phyloP scores from a whole-genome alignment of 2,797 vertebrate species.

The Buphagus erythrorhynchus region DNA sequence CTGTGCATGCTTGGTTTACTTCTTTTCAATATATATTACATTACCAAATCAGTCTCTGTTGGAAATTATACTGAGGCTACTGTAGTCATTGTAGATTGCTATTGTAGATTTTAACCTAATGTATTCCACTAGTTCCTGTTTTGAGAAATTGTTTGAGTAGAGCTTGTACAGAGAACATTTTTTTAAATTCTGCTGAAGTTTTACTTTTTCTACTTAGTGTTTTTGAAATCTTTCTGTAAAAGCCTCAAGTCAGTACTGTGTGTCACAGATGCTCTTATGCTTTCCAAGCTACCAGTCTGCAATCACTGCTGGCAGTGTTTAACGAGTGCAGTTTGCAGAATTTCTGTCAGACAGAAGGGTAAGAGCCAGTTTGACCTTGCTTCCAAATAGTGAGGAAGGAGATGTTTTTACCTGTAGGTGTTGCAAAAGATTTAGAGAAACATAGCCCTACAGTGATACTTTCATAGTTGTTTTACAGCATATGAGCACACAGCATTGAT shows the following conservation, averaged over 20 bases:
- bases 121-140: neutral
- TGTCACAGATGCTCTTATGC: rapidly evolving
- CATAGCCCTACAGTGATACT: neutral
- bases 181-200: neutral
- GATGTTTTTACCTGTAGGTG: neutral
- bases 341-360: neutral
- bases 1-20: neutral
- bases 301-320: neutral
- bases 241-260: neutral
- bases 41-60: neutral
- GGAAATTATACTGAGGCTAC: neutral
- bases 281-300: neutral
- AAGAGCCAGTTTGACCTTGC: neutral
- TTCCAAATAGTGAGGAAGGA: neutral
- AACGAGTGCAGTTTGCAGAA: neutral
- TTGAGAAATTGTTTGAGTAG: neutral
- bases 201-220: neutral
- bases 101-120: neutral
- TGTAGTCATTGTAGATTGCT: neutral
- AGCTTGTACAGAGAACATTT: neutral
- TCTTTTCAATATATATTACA: neutral
- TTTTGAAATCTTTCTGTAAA: neutral
- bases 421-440: neutral
- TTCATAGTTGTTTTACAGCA: neutral
- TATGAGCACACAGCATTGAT: rapidly evolving